phyloP scores from a whole-genome alignment of 2,797 vertebrate genomes.

The Poecilia wingei region DNA sequence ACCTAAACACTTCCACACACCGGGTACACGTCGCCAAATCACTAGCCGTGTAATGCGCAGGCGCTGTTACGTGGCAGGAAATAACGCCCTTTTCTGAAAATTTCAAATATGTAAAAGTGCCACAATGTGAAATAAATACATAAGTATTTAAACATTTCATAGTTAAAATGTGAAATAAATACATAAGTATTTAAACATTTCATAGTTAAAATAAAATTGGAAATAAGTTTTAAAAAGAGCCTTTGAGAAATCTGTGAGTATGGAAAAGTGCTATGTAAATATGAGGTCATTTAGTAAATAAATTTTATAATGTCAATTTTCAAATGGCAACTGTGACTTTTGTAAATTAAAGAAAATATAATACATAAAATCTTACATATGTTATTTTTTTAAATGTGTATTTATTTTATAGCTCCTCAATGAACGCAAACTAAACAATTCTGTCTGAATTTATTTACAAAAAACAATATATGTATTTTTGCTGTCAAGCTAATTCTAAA shows the following conservation, averaged over 20 bases:
- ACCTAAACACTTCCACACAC: constrained; percentile 40
- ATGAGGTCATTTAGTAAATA: neutral
- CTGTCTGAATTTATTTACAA: neutral
- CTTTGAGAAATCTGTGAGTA: too few species aligned
- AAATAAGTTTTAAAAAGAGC: neutral
- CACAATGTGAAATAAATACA: neutral
- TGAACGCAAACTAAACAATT: neutral
- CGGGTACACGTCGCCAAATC: constrained; percentile 78
- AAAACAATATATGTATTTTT: neutral
- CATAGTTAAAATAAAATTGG: neutral
- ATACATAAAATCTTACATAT: neutral
- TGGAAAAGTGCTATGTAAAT: too few species aligned
- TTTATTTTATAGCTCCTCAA: neutral
- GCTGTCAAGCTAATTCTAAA: neutral
- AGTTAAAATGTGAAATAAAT: neutral
- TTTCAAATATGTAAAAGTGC: neutral
- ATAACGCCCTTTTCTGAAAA: constrained; percentile 26
- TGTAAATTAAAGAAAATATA: neutral
- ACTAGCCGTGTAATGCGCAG: constrained; percentile 61
- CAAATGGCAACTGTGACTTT: neutral
- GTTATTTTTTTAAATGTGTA: neutral
- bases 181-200: too few species aligned
- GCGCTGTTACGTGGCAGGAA: constrained; percentile 84
- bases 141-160: too few species aligned
- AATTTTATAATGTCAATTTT: neutral